Base-by-base conservation (phyloP, 2,113 vertebrate species). In the Hemicordylus capensis region DNA sequence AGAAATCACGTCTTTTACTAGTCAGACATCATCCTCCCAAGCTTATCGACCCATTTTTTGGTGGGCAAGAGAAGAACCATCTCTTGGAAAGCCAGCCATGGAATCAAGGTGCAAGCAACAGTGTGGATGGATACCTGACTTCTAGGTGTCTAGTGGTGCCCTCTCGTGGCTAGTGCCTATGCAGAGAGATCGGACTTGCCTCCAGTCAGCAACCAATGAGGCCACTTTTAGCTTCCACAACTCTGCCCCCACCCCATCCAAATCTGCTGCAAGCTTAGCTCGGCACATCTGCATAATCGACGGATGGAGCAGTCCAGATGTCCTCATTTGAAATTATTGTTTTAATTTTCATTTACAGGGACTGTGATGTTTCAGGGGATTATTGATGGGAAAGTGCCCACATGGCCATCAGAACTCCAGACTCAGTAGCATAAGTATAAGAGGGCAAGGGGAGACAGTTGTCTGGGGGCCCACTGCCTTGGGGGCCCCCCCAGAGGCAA, bases 261-360 rank as follows among this genome's bases (percentile, higher is more conserved):
- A 0, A 69, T 86, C 78, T 63, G 67, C 77, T 17, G 48, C 54
- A 15, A 81, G 48, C 59, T 88, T 81, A 83, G 6, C 15, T 63
- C 51, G 58, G 89, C 0, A 0, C 61, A 46, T 84, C 81, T 80
- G 22, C 26, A 64, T 83, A 86, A 85, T 14, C 64, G 34, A 34
- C 73, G 80, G 63, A 70, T 66, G 83, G 83, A 91, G 66, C 20
- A 8, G 34, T 69, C 79, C 79, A 89, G 76, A 83, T 84, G 54
- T 59, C 24, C 54, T 79, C 63, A 64, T 79, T 86, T 85, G 89
- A 89, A 92, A 87, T 26, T 6, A 87, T 46, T 19, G 72, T 85
- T 89, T 91, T 86, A 22, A 87, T 91, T 92, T 89, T 85, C 46
- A 86, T 91, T 56, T 54, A 37, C 84, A 84, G 67, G 54, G 87